A percentile compares a stretch with the other conserved stretches of the same genome.
phyloP scores from a whole-genome alignment of 2,797 vertebrate genomes.

The Prunella strophiata region DNA sequence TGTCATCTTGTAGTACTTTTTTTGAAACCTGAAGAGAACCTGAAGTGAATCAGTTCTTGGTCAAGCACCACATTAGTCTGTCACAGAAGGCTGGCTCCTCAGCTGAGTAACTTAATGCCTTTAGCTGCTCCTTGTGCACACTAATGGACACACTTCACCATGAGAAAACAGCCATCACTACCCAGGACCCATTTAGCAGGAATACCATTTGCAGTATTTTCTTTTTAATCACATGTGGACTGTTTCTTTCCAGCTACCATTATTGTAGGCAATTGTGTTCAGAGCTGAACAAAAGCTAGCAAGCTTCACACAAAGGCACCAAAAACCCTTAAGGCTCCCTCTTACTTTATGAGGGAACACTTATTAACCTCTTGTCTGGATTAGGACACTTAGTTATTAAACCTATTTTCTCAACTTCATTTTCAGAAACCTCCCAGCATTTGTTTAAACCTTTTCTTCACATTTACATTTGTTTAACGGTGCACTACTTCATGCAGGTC shows the following conservation, averaged over 20 bases:
- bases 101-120: neutral
- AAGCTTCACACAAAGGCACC: neutral
- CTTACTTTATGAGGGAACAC: neutral
- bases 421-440: neutral
- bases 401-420: neutral
- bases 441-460: neutral
- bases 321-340: neutral
- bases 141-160: slow-evolving; percentile 35
- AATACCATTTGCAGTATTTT: neutral
- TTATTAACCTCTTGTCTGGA: neutral
- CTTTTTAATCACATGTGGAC: neutral
- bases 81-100: slow-evolving; percentile 36
- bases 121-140: neutral
- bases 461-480: neutral
- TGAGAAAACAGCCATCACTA: neutral
- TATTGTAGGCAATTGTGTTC: neutral
- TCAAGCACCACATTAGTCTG: slow-evolving; percentile 39
- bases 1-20: neutral
- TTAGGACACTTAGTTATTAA: neutral
- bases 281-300: neutral
- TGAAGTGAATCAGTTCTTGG: slow-evolving; percentile 19
- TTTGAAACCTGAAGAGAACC: neutral
- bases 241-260: neutral
- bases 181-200: neutral
- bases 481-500: neutral